phyloP scores from a whole-genome alignment of 2,888 invertebrate species.

The Laothoe populi region DNA sequence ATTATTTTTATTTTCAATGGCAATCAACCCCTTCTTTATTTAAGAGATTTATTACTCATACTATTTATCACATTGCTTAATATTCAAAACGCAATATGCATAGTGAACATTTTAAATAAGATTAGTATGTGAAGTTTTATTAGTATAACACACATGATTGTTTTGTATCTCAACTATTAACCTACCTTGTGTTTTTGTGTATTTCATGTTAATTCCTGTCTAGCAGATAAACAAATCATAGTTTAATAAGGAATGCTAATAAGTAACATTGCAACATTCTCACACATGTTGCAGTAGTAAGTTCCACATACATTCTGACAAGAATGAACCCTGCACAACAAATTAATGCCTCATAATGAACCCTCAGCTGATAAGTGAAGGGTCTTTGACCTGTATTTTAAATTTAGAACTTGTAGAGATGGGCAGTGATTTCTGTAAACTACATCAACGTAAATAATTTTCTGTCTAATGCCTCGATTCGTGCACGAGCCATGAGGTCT shows the following conservation, averaged over 20 bases:
- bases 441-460: constrained; percentile 18
- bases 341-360: constrained; percentile 27
- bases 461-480: background rate
- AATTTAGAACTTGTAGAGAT: constrained; percentile 28
- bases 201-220: constrained; percentile 11
- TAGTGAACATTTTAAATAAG: too few species aligned
- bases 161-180: background rate
- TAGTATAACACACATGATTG: background rate
- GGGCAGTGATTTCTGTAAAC: constrained; percentile 21
- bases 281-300: constrained; percentile 20
- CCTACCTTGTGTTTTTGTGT: background rate
- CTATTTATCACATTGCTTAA: too few species aligned
- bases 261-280: constrained; percentile 14
- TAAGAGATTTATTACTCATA: background rate
- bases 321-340: constrained; percentile 25
- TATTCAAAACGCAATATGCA: too few species aligned
- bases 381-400: constrained; percentile 30
- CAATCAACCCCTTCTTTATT: background rate
- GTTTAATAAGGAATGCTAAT: constrained; percentile 11
- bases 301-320: constrained; percentile 11
- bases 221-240: constrained; percentile 2
- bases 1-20: background rate
- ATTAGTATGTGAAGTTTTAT: too few species aligned
- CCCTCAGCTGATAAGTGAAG: constrained; percentile 30
- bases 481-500: background rate